Percentiles rank a stretch among this genome's conserved stretches.
Conservation (phyloP, 2,797 vertebrate genomes). For the Netta rufina region DNA sequence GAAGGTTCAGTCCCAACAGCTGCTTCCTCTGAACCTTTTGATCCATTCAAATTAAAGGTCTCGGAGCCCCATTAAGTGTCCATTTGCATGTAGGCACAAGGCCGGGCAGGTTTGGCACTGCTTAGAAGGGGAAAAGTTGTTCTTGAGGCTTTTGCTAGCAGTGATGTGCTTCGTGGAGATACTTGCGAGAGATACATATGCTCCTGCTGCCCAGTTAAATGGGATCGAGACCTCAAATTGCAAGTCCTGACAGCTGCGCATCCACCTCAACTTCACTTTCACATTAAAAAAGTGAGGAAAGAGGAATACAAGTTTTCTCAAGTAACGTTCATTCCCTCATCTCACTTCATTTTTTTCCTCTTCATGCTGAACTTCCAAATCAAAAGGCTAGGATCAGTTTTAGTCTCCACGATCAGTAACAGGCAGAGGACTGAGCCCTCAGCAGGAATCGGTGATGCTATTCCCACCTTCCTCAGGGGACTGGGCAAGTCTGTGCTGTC, state of each 20-base stretch:
- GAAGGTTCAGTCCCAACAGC: background rate
- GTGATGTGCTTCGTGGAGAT: background rate
- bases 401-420: background rate
- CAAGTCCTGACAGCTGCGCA: background rate
- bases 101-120: background rate
- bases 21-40: constrained; percentile 21
- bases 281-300: background rate
- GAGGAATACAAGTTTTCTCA: background rate
- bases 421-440: background rate
- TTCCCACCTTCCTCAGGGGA: background rate
- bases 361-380: background rate
- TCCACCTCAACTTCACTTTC: background rate
- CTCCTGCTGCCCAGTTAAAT: background rate
- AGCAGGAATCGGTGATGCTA: accelerated
- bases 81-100: background rate
- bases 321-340: background rate
- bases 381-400: background rate
- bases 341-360: background rate
- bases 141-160: background rate
- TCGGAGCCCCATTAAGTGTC: background rate
- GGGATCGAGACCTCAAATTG: background rate
- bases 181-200: accelerated
- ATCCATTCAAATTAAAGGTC: constrained; percentile 49
- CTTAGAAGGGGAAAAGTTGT: background rate
- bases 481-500: too few relatives aligned